These are phyloP conservation scores for Tetrapedia diversipes DNA, from an alignment of 2,888 invertebrate species.

Conservation along the genomic window DNA sequence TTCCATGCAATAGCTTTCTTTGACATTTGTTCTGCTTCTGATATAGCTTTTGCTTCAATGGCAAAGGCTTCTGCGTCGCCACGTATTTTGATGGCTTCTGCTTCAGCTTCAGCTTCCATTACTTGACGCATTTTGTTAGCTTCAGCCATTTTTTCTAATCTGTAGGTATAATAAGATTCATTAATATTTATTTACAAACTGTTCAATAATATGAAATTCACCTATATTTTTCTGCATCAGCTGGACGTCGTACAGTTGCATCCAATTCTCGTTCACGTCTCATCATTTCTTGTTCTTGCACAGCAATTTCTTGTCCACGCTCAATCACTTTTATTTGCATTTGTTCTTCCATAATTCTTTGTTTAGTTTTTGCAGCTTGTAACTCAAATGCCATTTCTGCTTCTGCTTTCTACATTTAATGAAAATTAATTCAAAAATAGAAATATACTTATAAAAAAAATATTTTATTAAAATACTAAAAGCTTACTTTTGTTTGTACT, in stretches of 20 bases:
- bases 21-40: conserved; percentile 98
- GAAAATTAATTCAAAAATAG: not conserved
- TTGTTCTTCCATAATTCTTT: conserved; percentile 97
- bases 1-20: conserved; percentile 99
- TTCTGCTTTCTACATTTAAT: conserved; percentile 88
- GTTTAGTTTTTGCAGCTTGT: conserved; percentile 97
- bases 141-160: conserved; percentile 96
- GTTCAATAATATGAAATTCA: conserved; percentile 56
- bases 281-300: conserved; percentile 98
- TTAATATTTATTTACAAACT: conserved; percentile 15
- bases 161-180: conserved; percentile 71
- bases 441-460: not conserved
- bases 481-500: conserved; percentile 93
- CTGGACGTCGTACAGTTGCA: conserved; percentile 95
- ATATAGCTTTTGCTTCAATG: conserved; percentile 96
- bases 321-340: conserved; percentile 98
- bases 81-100: conserved; percentile 93
- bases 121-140: conserved; percentile 94
- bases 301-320: conserved; percentile 95
- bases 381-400: conserved; percentile 96
- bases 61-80: conserved; percentile 97
- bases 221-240: conserved; percentile 95
- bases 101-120: conserved; percentile 98
- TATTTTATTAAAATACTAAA: not conserved
- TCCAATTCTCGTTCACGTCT: conserved; percentile 96